Percentiles rank a stretch among this genome's conserved stretches.
phyloP scores from a whole-genome alignment of 2,113 vertebrate genomes.

The Nanorana parkeri region DNA sequence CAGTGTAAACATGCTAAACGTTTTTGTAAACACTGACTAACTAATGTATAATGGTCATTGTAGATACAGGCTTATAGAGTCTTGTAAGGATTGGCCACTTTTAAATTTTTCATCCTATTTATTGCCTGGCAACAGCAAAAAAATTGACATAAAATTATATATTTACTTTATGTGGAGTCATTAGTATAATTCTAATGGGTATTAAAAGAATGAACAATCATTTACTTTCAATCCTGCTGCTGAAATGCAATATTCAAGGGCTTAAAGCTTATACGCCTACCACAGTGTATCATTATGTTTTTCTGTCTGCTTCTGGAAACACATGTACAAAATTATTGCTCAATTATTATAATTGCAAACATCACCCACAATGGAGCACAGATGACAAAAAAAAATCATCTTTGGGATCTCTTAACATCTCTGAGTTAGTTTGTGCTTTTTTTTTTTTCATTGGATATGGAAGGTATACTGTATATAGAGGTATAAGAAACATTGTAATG shows the following conservation, averaged over 20 bases:
- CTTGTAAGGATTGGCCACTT: neutral
- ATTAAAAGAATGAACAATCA: constrained; percentile 42
- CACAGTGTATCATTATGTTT: constrained; percentile 37
- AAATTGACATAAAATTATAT: constrained; percentile 37
- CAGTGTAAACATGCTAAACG: no score
- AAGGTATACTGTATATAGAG: neutral
- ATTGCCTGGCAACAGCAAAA: constrained; percentile 30
- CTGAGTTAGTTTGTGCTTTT: neutral
- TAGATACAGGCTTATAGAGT: neutral
- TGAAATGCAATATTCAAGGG: constrained; percentile 44
- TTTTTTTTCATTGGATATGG: neutral
- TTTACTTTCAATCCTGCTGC: constrained; percentile 30
- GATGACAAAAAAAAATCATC: constrained; percentile 13
- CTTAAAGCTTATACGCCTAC: constrained; percentile 24
- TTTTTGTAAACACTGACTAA: neutral
- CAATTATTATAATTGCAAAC: constrained; percentile 43
- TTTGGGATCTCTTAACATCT: neutral
- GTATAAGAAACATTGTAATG: neutral
- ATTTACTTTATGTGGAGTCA: constrained; percentile 36
- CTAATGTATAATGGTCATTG: neutral
- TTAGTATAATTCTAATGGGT: constrained; percentile 44
- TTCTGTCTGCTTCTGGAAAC: constrained; percentile 19
- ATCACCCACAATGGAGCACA: constrained; percentile 23
- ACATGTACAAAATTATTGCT: constrained; percentile 42
- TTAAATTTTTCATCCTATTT: constrained; percentile 1